Evolutionary conservation across 2,113 vertebrate species (phyloP).

Genomic region (Coptodon bakossiorum): DNA sequence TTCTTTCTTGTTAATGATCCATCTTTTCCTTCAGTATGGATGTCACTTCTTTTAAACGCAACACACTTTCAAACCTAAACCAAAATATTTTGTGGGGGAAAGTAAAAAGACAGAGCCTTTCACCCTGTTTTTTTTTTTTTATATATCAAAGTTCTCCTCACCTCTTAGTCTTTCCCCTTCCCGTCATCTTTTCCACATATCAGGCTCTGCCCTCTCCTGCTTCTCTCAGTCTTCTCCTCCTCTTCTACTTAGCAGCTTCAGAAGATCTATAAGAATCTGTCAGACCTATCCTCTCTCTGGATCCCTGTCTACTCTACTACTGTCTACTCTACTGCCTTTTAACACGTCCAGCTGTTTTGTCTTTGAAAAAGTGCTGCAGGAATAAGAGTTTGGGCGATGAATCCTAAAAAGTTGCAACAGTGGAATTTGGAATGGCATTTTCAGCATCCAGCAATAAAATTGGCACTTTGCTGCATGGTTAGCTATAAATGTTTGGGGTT

Average conservation of each 20-base stretch:
- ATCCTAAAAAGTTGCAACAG: neutral
- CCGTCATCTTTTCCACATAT: neutral
- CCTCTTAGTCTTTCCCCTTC: neutral
- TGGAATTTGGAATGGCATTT: neutral
- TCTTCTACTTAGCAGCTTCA: neutral
- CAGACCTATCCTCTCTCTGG: conserved; percentile 23
- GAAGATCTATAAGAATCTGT: conserved; percentile 7
- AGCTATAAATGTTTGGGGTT: neutral
- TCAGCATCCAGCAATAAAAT: neutral
- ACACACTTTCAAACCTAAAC: neutral
- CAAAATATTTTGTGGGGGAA: neutral
- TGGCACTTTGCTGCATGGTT: conserved; percentile 23
- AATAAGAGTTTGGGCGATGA: neutral
- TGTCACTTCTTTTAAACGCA: neutral
- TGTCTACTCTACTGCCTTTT: neutral
- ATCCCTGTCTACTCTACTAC: neutral
- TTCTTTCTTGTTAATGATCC: neutral
- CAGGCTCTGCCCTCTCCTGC: neutral
- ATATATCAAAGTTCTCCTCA: neutral
- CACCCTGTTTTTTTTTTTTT: neutral
- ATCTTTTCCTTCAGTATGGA: accelerated
- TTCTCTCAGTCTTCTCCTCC: neutral
- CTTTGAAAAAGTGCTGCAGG: neutral
- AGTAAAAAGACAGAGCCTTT: neutral
- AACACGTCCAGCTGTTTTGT: conserved; percentile 21